These are phyloP conservation scores for Halcyon malimbica DNA, from an alignment of 2,113 vertebrate species.

Conservation along the genomic window DNA sequence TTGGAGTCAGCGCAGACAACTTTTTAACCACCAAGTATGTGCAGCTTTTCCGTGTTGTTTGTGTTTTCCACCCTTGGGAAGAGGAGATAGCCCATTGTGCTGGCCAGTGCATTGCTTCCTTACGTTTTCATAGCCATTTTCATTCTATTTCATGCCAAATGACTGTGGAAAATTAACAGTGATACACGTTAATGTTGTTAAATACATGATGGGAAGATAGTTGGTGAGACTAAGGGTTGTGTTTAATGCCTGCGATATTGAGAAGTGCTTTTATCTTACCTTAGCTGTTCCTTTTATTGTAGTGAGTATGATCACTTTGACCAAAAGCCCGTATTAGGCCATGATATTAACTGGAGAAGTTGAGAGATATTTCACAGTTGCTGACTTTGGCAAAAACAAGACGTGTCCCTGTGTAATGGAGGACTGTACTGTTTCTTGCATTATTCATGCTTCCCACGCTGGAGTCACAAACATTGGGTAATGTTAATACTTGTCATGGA, in stretches of 20 bases:
- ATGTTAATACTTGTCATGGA: slow-evolving; percentile 33
- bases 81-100: neutral
- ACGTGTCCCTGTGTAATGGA: slow-evolving; percentile 26
- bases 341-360: slow-evolving; percentile 10
- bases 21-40: neutral
- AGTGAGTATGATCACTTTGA: neutral
- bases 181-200: neutral
- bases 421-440: slow-evolving; percentile 31
- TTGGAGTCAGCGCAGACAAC: neutral
- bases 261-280: neutral
- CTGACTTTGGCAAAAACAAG: slow-evolving; percentile 66
- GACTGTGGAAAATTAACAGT: neutral
- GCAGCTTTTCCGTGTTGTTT: neutral
- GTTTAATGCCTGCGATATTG: neutral
- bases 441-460: slow-evolving; percentile 56
- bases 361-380: slow-evolving; percentile 39
- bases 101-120: neutral
- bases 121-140: neutral
- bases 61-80: neutral
- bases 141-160: neutral
- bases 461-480: slow-evolving; percentile 42
- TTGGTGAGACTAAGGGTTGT: neutral
- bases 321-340: neutral
- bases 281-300: neutral
- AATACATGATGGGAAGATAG: neutral